A percentile compares a stretch with the other conserved stretches of the same genome.
These are phyloP conservation scores for Varanus komodoensis DNA, from an alignment of 2,113 vertebrate species.

Conservation along the genomic window DNA sequence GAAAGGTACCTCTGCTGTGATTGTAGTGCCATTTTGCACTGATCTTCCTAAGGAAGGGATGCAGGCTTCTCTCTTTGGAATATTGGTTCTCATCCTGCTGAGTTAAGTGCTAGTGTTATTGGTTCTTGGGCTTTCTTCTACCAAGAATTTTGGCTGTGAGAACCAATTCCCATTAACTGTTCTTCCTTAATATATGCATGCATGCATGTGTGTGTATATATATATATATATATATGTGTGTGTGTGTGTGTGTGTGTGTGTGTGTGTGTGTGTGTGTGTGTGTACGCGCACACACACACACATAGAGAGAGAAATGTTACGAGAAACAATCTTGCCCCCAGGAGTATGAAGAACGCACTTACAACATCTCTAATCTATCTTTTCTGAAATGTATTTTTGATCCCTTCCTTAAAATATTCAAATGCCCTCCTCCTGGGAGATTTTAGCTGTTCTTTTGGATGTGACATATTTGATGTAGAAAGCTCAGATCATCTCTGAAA, in stretches of 20 bases:
- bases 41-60: accelerated
- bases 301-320: neutral
- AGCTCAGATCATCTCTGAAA: constrained; percentile 28
- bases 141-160: neutral
- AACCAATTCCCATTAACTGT: neutral
- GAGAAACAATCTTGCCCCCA: neutral
- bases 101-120: accelerated
- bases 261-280: too few species aligned
- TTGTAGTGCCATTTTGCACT: constrained; percentile 1
- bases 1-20: accelerated
- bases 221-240: too few species aligned
- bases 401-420: constrained; percentile 9
- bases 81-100: accelerated
- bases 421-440: neutral
- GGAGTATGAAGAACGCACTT: neutral
- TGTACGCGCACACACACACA: too few species aligned
- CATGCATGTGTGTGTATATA: too few species aligned
- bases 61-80: accelerated
- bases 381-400: constrained; percentile 16
- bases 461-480: constrained; percentile 32
- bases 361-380: neutral
- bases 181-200: neutral
- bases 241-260: too few species aligned
- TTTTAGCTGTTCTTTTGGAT: neutral
- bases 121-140: neutral